These are phyloP conservation scores for Aromia moschata DNA, from an alignment of 2,888 invertebrate species.

Conservation along the genomic window DNA sequence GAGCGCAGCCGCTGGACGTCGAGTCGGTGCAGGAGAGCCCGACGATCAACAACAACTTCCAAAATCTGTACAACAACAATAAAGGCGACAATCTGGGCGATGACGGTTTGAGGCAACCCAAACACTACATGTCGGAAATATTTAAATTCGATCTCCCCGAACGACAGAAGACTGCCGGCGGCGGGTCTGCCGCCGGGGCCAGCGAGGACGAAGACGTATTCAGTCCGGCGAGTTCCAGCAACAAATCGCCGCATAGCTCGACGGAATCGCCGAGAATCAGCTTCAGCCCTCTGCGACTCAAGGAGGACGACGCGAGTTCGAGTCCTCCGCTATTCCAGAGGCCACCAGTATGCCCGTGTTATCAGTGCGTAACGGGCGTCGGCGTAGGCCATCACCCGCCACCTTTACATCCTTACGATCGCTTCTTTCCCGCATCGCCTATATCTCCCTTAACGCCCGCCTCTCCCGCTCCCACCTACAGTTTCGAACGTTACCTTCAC, in stretches of 20 bases:
- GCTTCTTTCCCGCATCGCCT: conserved; percentile 67
- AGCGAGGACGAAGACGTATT: conserved; percentile 70
- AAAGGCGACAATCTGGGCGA: conserved; percentile 32
- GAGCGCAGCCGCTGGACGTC: conserved; percentile 37
- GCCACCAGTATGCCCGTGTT: conserved; percentile 58
- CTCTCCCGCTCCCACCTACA: conserved; percentile 67
- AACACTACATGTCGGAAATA: conserved; percentile 62
- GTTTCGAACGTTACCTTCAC: conserved; percentile 72
- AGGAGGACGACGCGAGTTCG: conserved; percentile 64
- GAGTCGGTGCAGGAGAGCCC: conserved; percentile 44
- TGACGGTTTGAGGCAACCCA: conserved; percentile 46
- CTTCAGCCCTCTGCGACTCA: conserved; percentile 67
- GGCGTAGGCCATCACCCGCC: conserved; percentile 57
- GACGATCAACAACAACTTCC: conserved; percentile 53
- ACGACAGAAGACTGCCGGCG: conserved; percentile 46
- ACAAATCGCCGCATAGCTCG: conserved; percentile 67
- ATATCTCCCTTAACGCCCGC: conserved; percentile 68
- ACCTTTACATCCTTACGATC: conserved; percentile 62
- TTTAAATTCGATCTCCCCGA: conserved; percentile 65
- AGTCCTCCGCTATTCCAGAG: conserved; percentile 56
- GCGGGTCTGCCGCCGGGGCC: conserved; percentile 55
- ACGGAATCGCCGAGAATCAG: conserved; percentile 66
- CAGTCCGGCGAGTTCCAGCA: conserved; percentile 68
- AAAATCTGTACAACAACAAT: conserved; percentile 58
- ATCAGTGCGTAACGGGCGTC: conserved; percentile 59